A percentile compares a stretch with the other conserved stretches of the same genome.
Evolutionary conservation across 2,797 vertebrate genomes (phyloP).

Genomic region (Acrossocheilus fasciatus): DNA sequence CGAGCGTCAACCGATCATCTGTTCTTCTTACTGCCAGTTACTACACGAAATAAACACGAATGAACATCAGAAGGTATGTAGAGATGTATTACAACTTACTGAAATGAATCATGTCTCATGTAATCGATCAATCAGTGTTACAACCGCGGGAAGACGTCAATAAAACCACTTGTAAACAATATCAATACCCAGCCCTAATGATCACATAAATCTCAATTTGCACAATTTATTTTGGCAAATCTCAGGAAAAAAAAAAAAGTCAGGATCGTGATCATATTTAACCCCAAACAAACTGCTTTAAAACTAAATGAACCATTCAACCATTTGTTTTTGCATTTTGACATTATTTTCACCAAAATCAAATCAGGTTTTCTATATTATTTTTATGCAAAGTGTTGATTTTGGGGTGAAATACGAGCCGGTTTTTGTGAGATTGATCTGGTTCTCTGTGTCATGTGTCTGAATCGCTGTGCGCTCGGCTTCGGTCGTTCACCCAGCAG

Average conservation of each 20-base stretch:
- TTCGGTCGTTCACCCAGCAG: conserved; percentile 54
- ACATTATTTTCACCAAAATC: no score
- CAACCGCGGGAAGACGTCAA: not conserved
- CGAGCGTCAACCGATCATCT: not conserved
- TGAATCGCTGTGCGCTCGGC: conserved; percentile 73
- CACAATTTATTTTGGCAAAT: not conserved
- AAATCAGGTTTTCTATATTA: no score
- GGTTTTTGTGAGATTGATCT: not conserved
- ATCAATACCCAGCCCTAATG: not conserved
- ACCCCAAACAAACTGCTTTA: conserved; percentile 30
- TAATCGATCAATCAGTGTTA: not conserved
- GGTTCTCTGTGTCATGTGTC: conserved; percentile 73
- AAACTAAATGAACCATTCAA: not conserved
- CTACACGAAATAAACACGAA: not conserved
- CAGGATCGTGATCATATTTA: not conserved
- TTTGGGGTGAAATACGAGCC: not conserved
- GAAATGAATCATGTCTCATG: not conserved
- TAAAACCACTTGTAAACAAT: not conserved
- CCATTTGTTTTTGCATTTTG: not conserved
- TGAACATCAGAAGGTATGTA: not conserved
- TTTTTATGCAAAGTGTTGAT: not conserved
- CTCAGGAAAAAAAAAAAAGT: not conserved
- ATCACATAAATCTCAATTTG: not conserved
- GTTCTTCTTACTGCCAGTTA: not conserved
- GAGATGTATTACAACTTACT: not conserved